These are phyloP conservation scores for Oriolus oriolus DNA, from an alignment of 2,113 vertebrate genomes.

Conservation along the genomic window DNA sequence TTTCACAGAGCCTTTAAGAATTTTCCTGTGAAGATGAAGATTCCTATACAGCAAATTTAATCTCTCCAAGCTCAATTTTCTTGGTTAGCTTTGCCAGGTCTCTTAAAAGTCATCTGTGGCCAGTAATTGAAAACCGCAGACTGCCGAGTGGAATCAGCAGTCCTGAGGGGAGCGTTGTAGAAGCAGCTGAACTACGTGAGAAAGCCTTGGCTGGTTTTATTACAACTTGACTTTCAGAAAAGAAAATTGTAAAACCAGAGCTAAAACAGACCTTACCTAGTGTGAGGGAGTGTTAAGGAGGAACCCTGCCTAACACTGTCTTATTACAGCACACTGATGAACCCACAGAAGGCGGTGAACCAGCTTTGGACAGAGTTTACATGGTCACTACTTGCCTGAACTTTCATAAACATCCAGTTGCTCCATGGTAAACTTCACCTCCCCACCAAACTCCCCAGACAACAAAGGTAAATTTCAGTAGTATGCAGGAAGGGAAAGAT, in stretches of 20 bases:
- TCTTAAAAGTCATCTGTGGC: background rate
- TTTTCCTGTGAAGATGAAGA: background rate
- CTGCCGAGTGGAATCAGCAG: background rate
- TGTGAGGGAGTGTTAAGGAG: background rate
- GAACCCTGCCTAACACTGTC: accelerated
- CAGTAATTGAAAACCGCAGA: conserved; percentile 6
- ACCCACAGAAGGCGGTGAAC: background rate
- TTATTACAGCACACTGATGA: background rate
- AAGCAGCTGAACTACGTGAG: background rate
- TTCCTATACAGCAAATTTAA: conserved; percentile 3
- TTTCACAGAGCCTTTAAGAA: background rate
- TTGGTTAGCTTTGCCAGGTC: background rate
- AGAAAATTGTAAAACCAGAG: background rate
- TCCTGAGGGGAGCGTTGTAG: background rate
- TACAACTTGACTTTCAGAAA: background rate
- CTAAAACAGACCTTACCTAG: background rate
- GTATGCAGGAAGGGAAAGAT: background rate
- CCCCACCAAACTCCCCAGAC: background rate
- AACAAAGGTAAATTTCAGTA: background rate
- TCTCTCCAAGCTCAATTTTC: conserved; percentile 3
- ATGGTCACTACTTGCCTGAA: background rate
- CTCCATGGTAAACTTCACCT: background rate
- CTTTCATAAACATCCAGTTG: background rate
- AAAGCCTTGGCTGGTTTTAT: background rate
- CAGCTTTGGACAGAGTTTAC: background rate